Evolutionary conservation across 2,113 vertebrate species (phyloP).

Genomic region (Chiloscyllium plagiosum): DNA sequence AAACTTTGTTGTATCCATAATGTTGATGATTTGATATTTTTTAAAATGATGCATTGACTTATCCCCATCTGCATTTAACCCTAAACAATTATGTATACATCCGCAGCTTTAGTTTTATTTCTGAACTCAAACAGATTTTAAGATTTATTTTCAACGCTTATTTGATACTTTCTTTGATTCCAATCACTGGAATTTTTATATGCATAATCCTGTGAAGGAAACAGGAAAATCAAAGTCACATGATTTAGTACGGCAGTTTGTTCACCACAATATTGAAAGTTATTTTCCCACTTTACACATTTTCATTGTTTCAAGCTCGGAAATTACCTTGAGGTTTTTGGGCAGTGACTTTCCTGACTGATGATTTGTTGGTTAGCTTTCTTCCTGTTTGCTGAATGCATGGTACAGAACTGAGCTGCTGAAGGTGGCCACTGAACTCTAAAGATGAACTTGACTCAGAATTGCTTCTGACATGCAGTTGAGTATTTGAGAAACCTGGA

Average conservation of each 20-base stretch:
- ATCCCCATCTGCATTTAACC: background rate
- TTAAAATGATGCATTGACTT: background rate
- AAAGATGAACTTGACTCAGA: slow-evolving; percentile 51
- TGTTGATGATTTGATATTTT: background rate
- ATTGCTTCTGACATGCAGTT: slow-evolving; percentile 60
- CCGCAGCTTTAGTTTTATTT: background rate
- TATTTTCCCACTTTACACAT: background rate
- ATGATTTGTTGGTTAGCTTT: slow-evolving; percentile 55
- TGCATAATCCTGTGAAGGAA: background rate
- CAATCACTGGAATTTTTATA: background rate
- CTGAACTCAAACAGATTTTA: background rate
- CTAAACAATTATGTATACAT: background rate
- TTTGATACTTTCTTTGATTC: background rate
- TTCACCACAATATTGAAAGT: background rate
- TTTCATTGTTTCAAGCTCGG: background rate
- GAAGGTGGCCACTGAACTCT: slow-evolving; percentile 50
- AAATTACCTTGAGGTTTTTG: slow-evolving; percentile 75
- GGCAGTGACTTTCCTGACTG: slow-evolving; percentile 54
- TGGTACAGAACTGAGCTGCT: slow-evolving; percentile 47
- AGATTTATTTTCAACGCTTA: background rate
- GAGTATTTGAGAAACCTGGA: slow-evolving; percentile 58
- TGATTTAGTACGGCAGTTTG: background rate
- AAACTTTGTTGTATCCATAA: background rate
- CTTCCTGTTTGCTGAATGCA: slow-evolving; percentile 61
- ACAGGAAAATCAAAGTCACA: background rate